These are phyloP conservation scores for Furnarius figulus DNA, from an alignment of 2,113 vertebrate genomes.

Conservation along the genomic window DNA sequence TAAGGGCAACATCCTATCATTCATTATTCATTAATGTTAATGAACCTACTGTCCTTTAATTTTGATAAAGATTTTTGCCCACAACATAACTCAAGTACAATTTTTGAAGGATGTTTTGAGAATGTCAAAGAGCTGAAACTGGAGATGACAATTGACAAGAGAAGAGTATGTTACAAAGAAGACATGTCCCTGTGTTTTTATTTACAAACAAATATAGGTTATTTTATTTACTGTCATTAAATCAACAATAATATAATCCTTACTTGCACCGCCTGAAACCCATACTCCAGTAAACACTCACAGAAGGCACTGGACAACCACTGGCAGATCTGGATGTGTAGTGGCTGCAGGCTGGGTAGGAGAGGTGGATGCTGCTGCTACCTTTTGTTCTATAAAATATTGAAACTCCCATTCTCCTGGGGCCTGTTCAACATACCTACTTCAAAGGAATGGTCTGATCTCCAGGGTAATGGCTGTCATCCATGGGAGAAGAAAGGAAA, in stretches of 20 bases:
- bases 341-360: neutral
- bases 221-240: neutral
- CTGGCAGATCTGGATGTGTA: neutral
- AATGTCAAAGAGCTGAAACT: neutral
- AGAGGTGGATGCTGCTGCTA: neutral
- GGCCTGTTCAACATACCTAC: neutral
- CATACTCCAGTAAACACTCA: neutral
- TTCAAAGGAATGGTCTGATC: neutral
- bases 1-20: neutral
- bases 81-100: neutral
- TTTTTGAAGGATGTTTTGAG: neutral
- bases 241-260: neutral
- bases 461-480: neutral
- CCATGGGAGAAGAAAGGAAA: neutral
- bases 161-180: neutral
- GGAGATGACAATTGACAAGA: neutral
- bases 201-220: neutral
- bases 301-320: neutral
- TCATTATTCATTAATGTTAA: conserved; percentile 25
- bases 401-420: neutral
- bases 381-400: neutral
- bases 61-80: neutral
- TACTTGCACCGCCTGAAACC: neutral
- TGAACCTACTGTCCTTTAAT: neutral
- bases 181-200: neutral